Base-by-base conservation (phyloP, 2,888 invertebrate species). In the Balanococcus diminutus region DNA sequence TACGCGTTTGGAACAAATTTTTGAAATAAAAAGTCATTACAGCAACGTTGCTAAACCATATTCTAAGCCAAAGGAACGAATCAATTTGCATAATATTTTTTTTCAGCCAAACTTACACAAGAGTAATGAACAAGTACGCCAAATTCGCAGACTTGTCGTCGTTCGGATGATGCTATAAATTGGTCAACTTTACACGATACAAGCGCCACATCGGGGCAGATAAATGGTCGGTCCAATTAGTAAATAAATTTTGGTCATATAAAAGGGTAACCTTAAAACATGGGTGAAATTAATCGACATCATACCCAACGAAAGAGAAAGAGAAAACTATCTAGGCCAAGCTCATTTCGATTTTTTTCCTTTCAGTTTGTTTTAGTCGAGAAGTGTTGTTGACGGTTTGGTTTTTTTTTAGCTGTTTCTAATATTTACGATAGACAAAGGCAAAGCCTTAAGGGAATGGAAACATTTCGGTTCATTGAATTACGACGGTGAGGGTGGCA, bases 291-390 rank as follows among this genome's bases (percentile, higher is more conserved):
- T 67, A 67, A 67, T 67, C 61, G 61, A 67, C 61, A 67, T 67
- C 61, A 67, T 25, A 67, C 2, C 25, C n/a, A 51, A 51, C 51
- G 51, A 51, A 28, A 67, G 61, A 25, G 51, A 51, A 28, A 67
- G 61, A 25, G 61, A 67, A 67, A 67, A 67, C 61, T 67, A 67
- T 67, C 61, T 67, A 67, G 61, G 61, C 61, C 61, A 61, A 25
- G 61, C 4, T 67, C 9, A 28, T 67, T 67, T 67, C 61, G 61
- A 67, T 67, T 67, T 67, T 67, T 67, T 67, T 67, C 25, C 61
- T 67, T 67, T 67, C 61, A 67, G 61, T 67, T 67, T 67, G 61
- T 67, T 67, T 67, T 67, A 67, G 61, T n/a, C 25, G 61, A 67
- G 61, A 67, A 67, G 28, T 67, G 61, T 0, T n/a, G 61, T 67